These are phyloP conservation scores for Ramphastos sulfuratus DNA, from an alignment of 2,113 vertebrate genomes.

Conservation along the genomic window DNA sequence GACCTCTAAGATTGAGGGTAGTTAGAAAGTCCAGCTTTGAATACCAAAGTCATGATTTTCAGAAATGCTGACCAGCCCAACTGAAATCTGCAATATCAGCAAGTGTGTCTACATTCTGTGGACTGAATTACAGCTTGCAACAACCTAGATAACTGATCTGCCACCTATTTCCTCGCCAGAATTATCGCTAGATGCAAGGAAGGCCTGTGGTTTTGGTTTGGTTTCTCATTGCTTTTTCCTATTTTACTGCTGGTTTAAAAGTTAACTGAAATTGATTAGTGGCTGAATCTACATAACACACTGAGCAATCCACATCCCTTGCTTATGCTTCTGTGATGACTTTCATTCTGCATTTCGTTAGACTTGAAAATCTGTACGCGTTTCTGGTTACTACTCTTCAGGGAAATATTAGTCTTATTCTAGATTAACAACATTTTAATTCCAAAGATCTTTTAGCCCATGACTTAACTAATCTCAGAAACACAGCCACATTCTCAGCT, in stretches of 20 bases:
- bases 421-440: not conserved
- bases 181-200: not conserved
- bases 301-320: not conserved
- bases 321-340: not conserved
- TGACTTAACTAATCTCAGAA: not conserved
- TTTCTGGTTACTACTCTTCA: not conserved
- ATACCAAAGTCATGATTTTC: not conserved
- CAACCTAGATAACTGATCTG: not conserved
- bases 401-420: not conserved
- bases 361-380: not conserved
- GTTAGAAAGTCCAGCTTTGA: not conserved
- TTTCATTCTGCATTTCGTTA: conserved; percentile 21
- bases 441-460: not conserved
- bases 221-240: not conserved
- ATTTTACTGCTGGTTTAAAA: not conserved
- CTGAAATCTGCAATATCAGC: not conserved
- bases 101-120: not conserved
- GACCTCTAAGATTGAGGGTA: not conserved
- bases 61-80: not conserved
- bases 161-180: not conserved
- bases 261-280: not conserved
- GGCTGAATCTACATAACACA: not conserved
- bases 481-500: not conserved
- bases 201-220: not conserved
- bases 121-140: not conserved